phyloP scores from a whole-genome alignment of 2,797 vertebrate genomes.

The Gymnoscopelus braueri region DNA sequence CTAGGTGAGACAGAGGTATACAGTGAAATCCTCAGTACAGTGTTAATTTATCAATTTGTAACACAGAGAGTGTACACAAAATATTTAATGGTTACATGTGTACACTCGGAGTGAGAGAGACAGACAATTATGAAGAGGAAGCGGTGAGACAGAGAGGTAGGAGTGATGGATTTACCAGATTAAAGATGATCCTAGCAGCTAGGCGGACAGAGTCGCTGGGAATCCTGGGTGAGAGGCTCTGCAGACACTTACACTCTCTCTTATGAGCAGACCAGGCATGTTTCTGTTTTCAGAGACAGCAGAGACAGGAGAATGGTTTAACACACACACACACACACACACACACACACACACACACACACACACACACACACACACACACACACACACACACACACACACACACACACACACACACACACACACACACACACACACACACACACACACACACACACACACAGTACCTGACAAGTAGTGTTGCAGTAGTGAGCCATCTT shows the following conservation, averaged over 20 bases:
- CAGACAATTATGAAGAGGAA: background rate
- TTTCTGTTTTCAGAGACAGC: constrained; percentile 77
- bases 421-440: background rate
- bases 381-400: background rate
- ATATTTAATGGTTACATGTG: too few species aligned
- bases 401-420: background rate
- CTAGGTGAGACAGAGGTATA: too few species aligned
- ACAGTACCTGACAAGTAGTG: constrained; percentile 88
- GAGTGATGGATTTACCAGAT: constrained; percentile 81
- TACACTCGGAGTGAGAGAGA: background rate
- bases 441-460: constrained; percentile 5
- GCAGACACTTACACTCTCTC: constrained; percentile 89
- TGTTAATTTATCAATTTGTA: too few species aligned
- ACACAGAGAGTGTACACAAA: background rate
- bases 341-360: background rate
- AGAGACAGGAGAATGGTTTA: constrained; percentile 16
- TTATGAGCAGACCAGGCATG: constrained; percentile 90
- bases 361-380: background rate
- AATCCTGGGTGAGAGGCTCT: constrained; percentile 81
- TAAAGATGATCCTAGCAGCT: constrained; percentile 88
- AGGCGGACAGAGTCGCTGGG: constrained; percentile 93
- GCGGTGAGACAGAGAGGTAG: background rate
- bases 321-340: constrained; percentile 12
- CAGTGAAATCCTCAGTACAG: too few species aligned
- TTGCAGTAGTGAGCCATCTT: constrained; percentile 91